Evolutionary conservation across 2,113 vertebrate species (phyloP), one percentile per base, ranked within the genome.

Genomic region (Oncorhynchus keta): DNA sequence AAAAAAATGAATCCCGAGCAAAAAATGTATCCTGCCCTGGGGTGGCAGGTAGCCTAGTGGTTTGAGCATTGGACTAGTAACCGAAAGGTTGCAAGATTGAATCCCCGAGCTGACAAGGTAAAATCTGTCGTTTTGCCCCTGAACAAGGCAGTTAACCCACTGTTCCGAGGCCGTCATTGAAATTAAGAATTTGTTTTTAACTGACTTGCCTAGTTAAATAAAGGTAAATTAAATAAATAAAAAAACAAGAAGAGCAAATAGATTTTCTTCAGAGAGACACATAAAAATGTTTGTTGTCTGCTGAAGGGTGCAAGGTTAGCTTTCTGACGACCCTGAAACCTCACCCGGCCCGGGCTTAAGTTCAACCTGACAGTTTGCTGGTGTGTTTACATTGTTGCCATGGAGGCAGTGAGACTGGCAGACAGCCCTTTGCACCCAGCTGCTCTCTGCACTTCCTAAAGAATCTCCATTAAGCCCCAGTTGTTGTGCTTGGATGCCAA

Each of bases 381-480:
- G 78, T 87, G 91, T 95, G 94, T 95, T 95, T 92, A 94, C 91
- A 85, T 61, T 0, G 95, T 96, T 92, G 88, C 93, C 86, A 81
- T 93, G 93, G 93, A 84, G 80, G 84, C 89, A 80, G 71, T 20
- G 28, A 85, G 91, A 93, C 92, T 90, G 93, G 92, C 91, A 92
- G 83, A 93, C 91, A 92, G 92, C 89, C 83, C 79, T 83, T 83
- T 84, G 68, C 91, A 79, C 93, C 92, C 95, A 96, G 95, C 94
- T 96, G 96, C 91, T 95, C 89, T 85, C 75, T 57, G 88, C 89
- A 91, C 85, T 89, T 92, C 88, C 85, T 85, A 79, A 91, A 92
- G 93, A 93, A 95, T 94, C 88, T 89, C 90, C 93, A 92, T 94
- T 92, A 90, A 94, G 89, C 90, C 87, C 91, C 95, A 95, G 94